Evolutionary conservation across 2,113 vertebrate species (phyloP).

Genomic region (Diadophis punctatus): DNA sequence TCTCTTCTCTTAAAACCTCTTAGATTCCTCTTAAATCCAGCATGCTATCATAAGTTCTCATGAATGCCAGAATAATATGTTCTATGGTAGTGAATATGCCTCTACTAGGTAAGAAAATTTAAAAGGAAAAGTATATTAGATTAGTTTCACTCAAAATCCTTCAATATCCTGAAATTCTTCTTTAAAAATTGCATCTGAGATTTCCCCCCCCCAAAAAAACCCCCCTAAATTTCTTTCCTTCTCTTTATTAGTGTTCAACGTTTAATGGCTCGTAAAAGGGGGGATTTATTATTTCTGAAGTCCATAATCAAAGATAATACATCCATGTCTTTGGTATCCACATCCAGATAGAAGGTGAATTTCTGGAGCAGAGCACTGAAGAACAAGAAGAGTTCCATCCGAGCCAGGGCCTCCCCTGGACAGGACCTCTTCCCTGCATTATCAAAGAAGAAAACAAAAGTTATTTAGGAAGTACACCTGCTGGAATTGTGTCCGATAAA

Average conservation of each 20-base stretch:
- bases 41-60: neutral
- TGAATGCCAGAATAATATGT: neutral
- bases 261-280: neutral
- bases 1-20: neutral
- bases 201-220: neutral
- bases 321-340: neutral
- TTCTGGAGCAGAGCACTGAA: neutral
- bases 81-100: neutral
- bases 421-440: neutral
- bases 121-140: neutral
- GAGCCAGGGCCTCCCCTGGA: neutral
- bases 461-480: neutral
- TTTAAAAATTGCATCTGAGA: neutral
- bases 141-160: neutral
- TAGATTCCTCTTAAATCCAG: neutral
- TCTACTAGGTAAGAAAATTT: neutral
- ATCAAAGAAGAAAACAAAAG: neutral
- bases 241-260: neutral
- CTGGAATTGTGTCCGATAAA: neutral
- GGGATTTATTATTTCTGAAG: neutral
- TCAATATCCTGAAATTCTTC: neutral
- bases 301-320: neutral
- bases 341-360: neutral
- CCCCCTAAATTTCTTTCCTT: neutral
- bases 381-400: neutral